Percentiles rank a stretch among this genome's conserved stretches.
phyloP scores from a whole-genome alignment of 2,113 vertebrate genomes.

The Ploceus nigricollis region DNA sequence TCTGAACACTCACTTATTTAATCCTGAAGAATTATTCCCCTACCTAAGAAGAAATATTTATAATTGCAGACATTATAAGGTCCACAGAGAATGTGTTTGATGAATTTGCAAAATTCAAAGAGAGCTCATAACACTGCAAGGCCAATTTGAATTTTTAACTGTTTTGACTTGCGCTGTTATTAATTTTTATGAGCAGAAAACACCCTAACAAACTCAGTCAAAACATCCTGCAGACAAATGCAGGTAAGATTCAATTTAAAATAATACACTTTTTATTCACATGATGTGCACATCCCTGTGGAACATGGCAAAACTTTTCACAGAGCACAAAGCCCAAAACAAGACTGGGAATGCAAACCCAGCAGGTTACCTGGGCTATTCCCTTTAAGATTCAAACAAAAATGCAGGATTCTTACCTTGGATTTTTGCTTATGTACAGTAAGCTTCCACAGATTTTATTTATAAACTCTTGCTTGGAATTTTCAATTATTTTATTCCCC shows the following conservation, averaged over 20 bases:
- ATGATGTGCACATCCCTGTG: background rate
- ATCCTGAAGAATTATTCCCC: background rate
- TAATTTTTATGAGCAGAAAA: background rate
- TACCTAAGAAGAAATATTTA: background rate
- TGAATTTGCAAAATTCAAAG: background rate
- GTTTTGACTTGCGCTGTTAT: background rate
- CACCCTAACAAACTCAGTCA: background rate
- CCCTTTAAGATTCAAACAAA: background rate
- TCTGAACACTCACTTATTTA: background rate
- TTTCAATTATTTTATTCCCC: background rate
- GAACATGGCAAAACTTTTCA: background rate
- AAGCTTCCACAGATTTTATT: background rate
- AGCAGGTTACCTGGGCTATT: background rate
- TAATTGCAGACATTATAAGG: background rate
- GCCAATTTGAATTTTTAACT: background rate
- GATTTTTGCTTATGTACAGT: background rate
- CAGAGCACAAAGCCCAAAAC: background rate
- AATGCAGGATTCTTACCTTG: background rate
- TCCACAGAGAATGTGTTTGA: background rate
- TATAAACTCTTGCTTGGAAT: background rate
- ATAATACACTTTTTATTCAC: background rate
- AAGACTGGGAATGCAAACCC: background rate
- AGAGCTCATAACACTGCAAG: background rate
- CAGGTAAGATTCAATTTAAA: background rate
- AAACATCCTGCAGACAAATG: background rate